Base-by-base conservation (phyloP, 2,888 invertebrate genomes). In the Xanthia togata region DNA sequence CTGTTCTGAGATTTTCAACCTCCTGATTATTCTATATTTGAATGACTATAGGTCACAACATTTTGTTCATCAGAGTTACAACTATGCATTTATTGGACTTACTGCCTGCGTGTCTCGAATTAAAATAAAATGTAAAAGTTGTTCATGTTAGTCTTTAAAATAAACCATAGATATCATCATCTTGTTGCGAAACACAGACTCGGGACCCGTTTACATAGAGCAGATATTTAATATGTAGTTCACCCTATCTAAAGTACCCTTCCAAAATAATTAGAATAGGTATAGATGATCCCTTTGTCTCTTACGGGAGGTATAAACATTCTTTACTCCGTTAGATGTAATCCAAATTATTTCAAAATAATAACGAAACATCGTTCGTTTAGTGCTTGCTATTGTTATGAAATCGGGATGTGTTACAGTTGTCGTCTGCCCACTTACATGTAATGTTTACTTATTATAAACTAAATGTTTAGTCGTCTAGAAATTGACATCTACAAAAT, bases 191-290 rank as follows among this genome's bases (percentile, higher is more conserved):
- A 86, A 78, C 83, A 73, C 63, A 65, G 71, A 38, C 71, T 78
- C 73, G 78, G 76, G 64, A 68, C 69, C 72, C 82, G 72, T 67
- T 70, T 60, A 76, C 73, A 68, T 77, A 75, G 70, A 41, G 62
- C 81, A 77, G 74, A 87, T 75, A 81, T 82, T 81, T 80, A 79
- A 78, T 81, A 88, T 79, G 82, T 87, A 87, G 80, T 78, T 83
- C 83, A 86, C 79, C 84, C 84, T 83, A 60, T 83, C 83, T 84
- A 76, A 86, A 79, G 69, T 88, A 80, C 79, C 85, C 79, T 87
- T 87, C 83, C 83, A 85, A 87, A 83, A 87, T 87, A 88, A 87
- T 85, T 87, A 87, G 87, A 79, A 78, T 87, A 87, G 86, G 83
- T 76, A 79, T 87, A 87, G 85, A 81, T 75, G 84, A 80, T 74